phyloP scores from a whole-genome alignment of 1,140 invertebrate species.

The Hycleus cichorii region DNA sequence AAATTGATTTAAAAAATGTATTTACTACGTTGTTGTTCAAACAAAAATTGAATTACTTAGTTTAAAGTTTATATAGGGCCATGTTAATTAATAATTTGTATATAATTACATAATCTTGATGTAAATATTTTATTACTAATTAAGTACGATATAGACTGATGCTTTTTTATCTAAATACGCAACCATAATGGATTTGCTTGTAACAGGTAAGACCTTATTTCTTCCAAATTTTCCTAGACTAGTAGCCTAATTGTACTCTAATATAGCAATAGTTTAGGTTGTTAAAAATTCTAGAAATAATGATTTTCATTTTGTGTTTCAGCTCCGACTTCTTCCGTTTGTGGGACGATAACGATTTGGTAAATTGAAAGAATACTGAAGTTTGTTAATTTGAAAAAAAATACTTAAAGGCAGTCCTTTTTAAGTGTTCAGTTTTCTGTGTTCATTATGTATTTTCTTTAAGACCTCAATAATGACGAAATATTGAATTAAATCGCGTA shows the following conservation, averaged over 20 bases:
- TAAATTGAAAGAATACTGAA: slow-evolving; percentile 15
- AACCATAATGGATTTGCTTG: slow-evolving; percentile 10
- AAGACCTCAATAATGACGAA: slow-evolving; percentile 7
- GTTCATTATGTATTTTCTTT: slow-evolving; percentile 26
- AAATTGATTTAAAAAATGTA: neutral
- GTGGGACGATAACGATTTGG: slow-evolving; percentile 21
- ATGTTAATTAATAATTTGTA: slow-evolving; percentile 7
- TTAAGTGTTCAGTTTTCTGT: slow-evolving; percentile 33
- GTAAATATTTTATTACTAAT: slow-evolving; percentile 12
- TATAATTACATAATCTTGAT: slow-evolving; percentile 8
- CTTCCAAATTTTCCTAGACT: neutral
- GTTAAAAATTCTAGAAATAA: neutral
- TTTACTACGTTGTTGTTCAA: too few relatives aligned
- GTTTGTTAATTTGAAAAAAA: slow-evolving; percentile 7
- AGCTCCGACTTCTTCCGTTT: slow-evolving; percentile 23
- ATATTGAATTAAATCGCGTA: neutral
- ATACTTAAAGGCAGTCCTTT: slow-evolving; percentile 8
- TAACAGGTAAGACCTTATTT: neutral
- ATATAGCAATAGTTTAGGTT: neutral
- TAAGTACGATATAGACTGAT: slow-evolving; percentile 24
- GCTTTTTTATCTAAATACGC: slow-evolving; percentile 23
- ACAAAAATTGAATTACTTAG: neutral
- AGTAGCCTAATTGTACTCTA: neutral
- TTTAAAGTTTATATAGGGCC: neutral
- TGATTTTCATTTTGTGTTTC: slow-evolving; percentile 14